Evolutionary conservation across 2,797 vertebrate genomes (phyloP).

Genomic region (Prionace glauca): DNA sequence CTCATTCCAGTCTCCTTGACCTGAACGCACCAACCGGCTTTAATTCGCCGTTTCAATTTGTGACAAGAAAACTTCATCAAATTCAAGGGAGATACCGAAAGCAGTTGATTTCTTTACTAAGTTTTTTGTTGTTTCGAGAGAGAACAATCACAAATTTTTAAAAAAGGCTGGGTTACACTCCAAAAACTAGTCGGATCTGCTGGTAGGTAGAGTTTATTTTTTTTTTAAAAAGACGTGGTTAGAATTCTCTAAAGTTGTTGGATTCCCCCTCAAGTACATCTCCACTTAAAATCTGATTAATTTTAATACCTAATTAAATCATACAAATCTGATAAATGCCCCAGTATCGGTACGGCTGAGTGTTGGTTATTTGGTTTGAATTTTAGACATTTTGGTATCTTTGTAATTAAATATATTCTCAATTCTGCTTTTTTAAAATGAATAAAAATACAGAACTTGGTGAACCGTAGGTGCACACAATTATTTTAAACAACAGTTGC

Average conservation of each 20-base stretch:
- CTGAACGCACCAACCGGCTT: background rate
- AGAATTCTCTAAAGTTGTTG: background rate
- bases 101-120: background rate
- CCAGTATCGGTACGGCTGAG: background rate
- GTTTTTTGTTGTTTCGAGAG: background rate
- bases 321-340: background rate
- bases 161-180: background rate
- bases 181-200: background rate
- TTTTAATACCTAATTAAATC: background rate
- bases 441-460: conserved; percentile 28
- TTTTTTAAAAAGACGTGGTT: background rate
- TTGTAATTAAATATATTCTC: background rate
- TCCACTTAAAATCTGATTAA: conserved; percentile 27
- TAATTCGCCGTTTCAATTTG: background rate
- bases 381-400: background rate
- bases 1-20: background rate
- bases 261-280: background rate
- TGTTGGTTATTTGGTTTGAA: background rate
- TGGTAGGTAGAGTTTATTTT: background rate
- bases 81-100: background rate
- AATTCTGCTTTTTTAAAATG: background rate
- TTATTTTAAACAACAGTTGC: conserved; percentile 30
- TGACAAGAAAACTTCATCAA: background rate
- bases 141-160: background rate
- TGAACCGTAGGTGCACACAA: background rate